Base-by-base conservation (phyloP, 2,113 vertebrate genomes). In the Sciurus niger region DNA sequence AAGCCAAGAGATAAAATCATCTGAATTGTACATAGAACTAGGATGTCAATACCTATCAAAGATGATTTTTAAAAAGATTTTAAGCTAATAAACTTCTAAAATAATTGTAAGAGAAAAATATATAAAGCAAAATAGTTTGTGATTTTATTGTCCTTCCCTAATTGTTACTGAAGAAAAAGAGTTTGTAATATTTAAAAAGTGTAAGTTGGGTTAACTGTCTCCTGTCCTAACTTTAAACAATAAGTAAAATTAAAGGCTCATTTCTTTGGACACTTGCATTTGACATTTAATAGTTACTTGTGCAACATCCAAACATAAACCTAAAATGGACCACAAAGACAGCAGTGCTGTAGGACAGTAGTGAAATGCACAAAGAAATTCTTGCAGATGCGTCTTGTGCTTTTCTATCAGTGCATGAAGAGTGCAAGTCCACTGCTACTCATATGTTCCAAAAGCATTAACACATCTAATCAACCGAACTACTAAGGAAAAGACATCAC, bases 321-420 rank as follows among this genome's bases (percentile, higher is more conserved):
- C 24, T 86, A 94, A 68, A 32, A 51, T 73, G 79, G 68, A 53
- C 87, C 55, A 43, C 76, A 85, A 12, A 85, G 85, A 43, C 67
- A 46, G 93, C 11, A 90, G 89, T 28, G 55, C 89, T 87, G 48
- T 46, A 7, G 89, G 92, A 83, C 40, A 96, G 79, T 2, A 80
- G 76, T 88, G 83, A 98, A 97, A 96, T 88, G 92, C 93, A 93
- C 87, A 95, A 92, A 93, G 78, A 72, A 40, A 40, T 93, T 40
- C 51, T 79, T 94, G 86, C 79, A 87, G 82, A 12, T 8, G 2
- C 0, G 13, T 60, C 53, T 32, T 67, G 84, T 96, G 94, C 89
- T 96, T 78, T 65, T 46, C 43, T 86, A 63, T 92, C 97, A 80
- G 83, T 98, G 93, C 96, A 34, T 6, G 34, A 84, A 96, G 88